phyloP scores from a whole-genome alignment of 2,113 vertebrate genomes.

The Turdus rufiventris region DNA sequence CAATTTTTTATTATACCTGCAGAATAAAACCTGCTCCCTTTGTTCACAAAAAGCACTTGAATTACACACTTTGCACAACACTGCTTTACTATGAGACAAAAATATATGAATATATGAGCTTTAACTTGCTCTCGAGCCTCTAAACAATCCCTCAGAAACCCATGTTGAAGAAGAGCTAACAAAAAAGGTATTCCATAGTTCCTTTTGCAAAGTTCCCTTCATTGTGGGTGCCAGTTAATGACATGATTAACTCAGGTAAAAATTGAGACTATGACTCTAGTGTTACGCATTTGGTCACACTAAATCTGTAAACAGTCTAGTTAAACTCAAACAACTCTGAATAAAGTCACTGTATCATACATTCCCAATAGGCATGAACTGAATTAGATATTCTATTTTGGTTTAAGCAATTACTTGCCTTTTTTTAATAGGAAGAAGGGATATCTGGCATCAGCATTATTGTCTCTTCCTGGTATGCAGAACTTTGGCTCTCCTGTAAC shows the following conservation, averaged over 20 bases:
- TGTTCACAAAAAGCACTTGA: background rate
- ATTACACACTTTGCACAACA: background rate
- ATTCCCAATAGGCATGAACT: conserved; percentile 54
- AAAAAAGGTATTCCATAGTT: background rate
- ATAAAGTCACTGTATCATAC: background rate
- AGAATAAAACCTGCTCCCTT: background rate
- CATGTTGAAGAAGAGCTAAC: background rate
- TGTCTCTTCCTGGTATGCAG: conserved; percentile 2
- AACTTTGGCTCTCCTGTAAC: background rate
- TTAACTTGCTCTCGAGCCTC: background rate
- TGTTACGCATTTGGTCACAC: background rate
- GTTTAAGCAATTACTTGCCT: conserved; percentile 43
- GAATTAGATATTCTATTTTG: conserved; percentile 52
- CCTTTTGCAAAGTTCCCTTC: background rate
- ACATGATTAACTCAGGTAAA: background rate
- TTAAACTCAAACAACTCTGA: conserved; percentile 21
- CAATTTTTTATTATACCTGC: background rate
- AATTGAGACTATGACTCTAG: background rate
- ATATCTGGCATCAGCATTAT: background rate
- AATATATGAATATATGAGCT: background rate
- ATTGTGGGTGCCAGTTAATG: background rate
- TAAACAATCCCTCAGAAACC: background rate
- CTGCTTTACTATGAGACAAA: background rate
- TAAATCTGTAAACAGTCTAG: conserved; percentile 10
- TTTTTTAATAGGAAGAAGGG: background rate